Conservation (phyloP, 2,797 vertebrate genomes). For the Manis pentadactyla region DNA sequence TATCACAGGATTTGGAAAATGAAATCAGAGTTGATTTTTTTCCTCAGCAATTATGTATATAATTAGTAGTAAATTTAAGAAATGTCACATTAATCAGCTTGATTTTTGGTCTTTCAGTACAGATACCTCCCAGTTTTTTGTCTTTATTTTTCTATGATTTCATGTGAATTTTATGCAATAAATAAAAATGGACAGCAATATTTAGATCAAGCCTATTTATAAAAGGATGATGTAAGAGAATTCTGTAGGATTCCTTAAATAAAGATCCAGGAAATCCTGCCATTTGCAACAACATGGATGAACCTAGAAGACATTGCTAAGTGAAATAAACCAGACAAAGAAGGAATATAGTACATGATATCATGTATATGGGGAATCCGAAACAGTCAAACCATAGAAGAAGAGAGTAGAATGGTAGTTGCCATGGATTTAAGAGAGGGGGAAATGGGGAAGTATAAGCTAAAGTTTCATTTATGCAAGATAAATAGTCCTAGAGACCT, state of each 20-base stretch:
- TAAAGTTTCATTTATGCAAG: not conserved
- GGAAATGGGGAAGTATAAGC: not conserved
- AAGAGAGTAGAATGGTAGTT: not conserved
- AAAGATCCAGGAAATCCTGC: not conserved
- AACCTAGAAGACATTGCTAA: not conserved
- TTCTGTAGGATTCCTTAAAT: not conserved
- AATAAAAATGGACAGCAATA: not conserved
- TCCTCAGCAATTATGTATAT: slow-evolving; percentile 58
- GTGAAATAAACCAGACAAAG: not conserved
- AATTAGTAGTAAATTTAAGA: slow-evolving; percentile 72
- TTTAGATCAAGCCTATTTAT: slow-evolving; percentile 1
- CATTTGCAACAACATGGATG: not conserved
- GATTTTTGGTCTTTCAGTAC: slow-evolving; percentile 64
- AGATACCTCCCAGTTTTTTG: slow-evolving; percentile 17
- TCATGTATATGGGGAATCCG: not conserved
- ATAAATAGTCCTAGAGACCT: not conserved
- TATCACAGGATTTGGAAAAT: slow-evolving; percentile 66
- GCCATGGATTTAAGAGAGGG: not conserved
- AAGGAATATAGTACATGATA: not conserved
- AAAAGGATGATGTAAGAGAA: not conserved
- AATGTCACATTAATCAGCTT: slow-evolving; percentile 71
- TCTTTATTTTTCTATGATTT: not conserved
- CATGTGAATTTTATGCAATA: not conserved
- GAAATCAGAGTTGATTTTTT: slow-evolving; percentile 73
- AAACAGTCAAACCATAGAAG: not conserved